phyloP scores from a whole-genome alignment of 2,113 vertebrate genomes.

The Entosphenus tridentatus region DNA sequence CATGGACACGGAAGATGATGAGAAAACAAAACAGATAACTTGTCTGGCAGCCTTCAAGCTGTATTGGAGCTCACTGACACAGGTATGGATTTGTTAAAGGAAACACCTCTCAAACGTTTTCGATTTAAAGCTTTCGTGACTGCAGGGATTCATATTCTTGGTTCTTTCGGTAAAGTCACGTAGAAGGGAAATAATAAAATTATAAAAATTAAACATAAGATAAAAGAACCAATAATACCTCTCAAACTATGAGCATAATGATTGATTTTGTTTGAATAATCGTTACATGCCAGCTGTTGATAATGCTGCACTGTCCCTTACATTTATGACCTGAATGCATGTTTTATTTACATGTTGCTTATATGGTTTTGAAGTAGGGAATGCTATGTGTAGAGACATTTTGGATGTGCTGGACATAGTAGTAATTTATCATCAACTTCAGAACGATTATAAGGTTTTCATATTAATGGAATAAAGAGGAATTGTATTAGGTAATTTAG shows the following conservation, averaged over 20 bases:
- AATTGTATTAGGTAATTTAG: too few relatives aligned
- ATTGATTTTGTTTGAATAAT: not conserved
- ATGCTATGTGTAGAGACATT: not conserved
- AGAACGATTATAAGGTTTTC: too few relatives aligned
- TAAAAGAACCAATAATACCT: too few relatives aligned
- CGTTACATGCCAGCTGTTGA: not conserved
- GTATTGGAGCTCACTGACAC: slow-evolving; percentile 59
- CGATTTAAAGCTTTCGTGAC: too few relatives aligned
- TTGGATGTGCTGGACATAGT: not conserved
- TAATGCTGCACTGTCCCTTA: not conserved
- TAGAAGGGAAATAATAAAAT: too few relatives aligned
- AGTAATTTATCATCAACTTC: too few relatives aligned
- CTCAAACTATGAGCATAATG: not conserved
- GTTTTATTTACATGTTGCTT: not conserved
- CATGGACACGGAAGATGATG: slow-evolving; percentile 86
- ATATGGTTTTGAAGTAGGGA: not conserved
- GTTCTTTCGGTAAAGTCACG: too few relatives aligned
- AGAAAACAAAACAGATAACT: slow-evolving; percentile 73
- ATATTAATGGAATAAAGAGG: too few relatives aligned
- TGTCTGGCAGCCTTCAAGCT: slow-evolving; percentile 75
- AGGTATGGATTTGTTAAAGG: not conserved
- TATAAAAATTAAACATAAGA: too few relatives aligned
- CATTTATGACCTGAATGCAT: not conserved
- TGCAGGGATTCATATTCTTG: too few relatives aligned
- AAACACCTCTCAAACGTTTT: too few relatives aligned